Conservation (phyloP, 2,113 vertebrate species). For the Balaeniceps rex region DNA sequence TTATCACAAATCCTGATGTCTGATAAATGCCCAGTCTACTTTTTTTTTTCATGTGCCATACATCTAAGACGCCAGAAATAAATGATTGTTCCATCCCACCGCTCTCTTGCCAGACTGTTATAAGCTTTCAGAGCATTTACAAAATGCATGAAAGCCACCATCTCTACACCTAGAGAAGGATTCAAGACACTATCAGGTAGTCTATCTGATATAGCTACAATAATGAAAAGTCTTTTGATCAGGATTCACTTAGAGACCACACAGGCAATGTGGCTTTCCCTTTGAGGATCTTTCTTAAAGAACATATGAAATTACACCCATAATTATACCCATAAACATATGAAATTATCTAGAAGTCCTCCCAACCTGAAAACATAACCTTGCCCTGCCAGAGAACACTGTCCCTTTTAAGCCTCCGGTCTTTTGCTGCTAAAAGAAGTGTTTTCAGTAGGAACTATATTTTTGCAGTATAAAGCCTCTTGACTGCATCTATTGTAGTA, state of each 20-base stretch:
- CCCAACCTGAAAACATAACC: neutral
- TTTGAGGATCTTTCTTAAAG: neutral
- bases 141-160: neutral
- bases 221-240: neutral
- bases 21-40: neutral
- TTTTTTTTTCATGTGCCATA: neutral
- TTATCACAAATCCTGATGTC: neutral
- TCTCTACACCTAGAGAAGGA: neutral
- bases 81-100: neutral
- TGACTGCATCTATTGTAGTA: neutral
- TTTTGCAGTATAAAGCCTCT: neutral
- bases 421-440: neutral
- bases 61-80: neutral
- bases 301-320: neutral
- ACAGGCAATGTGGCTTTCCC: neutral
- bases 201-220: neutral
- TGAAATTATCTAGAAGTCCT: neutral
- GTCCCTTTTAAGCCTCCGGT: neutral
- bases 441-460: neutral
- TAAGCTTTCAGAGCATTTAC: neutral
- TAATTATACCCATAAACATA: neutral
- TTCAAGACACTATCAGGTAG: neutral
- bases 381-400: neutral
- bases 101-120: neutral
- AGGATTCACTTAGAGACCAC: neutral